Percentiles rank a stretch among this genome's conserved stretches.
These are phyloP conservation scores for Musca vetustissima DNA, from an alignment of 1,140 invertebrate species.

Conservation along the genomic window DNA sequence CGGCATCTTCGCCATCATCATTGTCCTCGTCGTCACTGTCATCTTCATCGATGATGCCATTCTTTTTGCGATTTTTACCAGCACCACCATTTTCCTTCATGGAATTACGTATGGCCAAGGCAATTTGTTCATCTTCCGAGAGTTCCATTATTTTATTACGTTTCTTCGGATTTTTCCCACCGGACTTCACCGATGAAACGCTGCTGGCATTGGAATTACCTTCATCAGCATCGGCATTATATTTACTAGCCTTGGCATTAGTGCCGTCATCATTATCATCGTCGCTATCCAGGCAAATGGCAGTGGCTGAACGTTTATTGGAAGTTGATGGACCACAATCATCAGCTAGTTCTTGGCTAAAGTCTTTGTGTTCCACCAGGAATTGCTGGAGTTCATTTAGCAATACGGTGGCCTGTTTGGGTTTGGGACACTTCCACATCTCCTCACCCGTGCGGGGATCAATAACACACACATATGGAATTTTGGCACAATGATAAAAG, in stretches of 20 bases:
- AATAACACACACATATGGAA: slow-evolving; percentile 73
- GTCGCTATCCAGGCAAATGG: slow-evolving; percentile 35
- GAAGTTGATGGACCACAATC: slow-evolving; percentile 40
- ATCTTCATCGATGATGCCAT: slow-evolving; percentile 8
- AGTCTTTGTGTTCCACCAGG: slow-evolving; percentile 44
- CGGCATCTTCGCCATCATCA: slow-evolving; percentile 28
- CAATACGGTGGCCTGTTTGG: slow-evolving; percentile 41
- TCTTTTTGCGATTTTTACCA: slow-evolving; percentile 27
- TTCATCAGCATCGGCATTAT: slow-evolving; percentile 25
- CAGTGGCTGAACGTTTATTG: slow-evolving; percentile 35
- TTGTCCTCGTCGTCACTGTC: background rate
- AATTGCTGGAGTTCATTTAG: slow-evolving; percentile 41
- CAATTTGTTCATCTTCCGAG: slow-evolving; percentile 50
- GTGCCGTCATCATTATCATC: slow-evolving; percentile 7
- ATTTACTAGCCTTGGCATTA: slow-evolving; percentile 12
- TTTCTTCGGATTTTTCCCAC: slow-evolving; percentile 39
- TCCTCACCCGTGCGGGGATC: slow-evolving; percentile 77
- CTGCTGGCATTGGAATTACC: slow-evolving; percentile 9
- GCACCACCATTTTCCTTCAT: slow-evolving; percentile 46
- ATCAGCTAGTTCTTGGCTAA: slow-evolving; percentile 32
- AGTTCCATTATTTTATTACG: slow-evolving; percentile 43
- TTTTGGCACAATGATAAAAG: slow-evolving; percentile 70
- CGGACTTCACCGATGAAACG: slow-evolving; percentile 25
- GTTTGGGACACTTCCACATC: slow-evolving; percentile 46
- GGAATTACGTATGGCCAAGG: slow-evolving; percentile 51